Evolutionary conservation across 1,140 invertebrate species (phyloP).

Genomic region (Trichonephila clavipes): DNA sequence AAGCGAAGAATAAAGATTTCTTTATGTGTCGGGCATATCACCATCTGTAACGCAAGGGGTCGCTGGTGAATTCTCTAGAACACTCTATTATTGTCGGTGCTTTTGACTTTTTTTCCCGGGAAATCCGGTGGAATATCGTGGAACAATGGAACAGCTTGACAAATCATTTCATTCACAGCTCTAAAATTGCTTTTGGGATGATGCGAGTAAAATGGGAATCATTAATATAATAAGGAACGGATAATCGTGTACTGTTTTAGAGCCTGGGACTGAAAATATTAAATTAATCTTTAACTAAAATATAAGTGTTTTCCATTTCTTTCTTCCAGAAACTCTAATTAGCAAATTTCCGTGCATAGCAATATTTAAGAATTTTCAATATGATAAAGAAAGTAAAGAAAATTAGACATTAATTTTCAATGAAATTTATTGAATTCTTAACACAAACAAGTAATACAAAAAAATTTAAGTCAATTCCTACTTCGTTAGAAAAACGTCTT

Average conservation of each 20-base stretch:
- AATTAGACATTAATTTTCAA: too few species aligned
- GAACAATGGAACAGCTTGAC: slow-evolving; percentile 8
- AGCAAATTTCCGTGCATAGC: too few species aligned
- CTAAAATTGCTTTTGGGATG: not conserved
- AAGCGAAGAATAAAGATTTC: slow-evolving; percentile 26
- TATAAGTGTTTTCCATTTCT: too few species aligned
- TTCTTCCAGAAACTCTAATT: too few species aligned
- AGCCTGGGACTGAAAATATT: too few species aligned
- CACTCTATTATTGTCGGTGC: not conserved
- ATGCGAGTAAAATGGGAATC: not conserved
- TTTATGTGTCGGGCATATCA: not conserved
- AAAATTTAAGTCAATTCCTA: too few species aligned
- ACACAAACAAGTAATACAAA: too few species aligned
- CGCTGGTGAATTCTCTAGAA: not conserved
- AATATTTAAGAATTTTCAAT: too few species aligned
- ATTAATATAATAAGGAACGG: not conserved
- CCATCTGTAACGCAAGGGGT: not conserved
- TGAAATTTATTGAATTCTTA: too few species aligned
- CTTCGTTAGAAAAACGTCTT: too few species aligned
- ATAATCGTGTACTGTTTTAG: not conserved
- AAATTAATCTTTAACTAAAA: too few species aligned
- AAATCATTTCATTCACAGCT: not conserved
- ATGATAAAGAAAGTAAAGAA: too few species aligned
- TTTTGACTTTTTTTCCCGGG: not conserved
- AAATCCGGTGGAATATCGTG: not conserved